Evolutionary conservation across 2,113 vertebrate species (phyloP).

Genomic region (Phylloscopus trochiloides): DNA sequence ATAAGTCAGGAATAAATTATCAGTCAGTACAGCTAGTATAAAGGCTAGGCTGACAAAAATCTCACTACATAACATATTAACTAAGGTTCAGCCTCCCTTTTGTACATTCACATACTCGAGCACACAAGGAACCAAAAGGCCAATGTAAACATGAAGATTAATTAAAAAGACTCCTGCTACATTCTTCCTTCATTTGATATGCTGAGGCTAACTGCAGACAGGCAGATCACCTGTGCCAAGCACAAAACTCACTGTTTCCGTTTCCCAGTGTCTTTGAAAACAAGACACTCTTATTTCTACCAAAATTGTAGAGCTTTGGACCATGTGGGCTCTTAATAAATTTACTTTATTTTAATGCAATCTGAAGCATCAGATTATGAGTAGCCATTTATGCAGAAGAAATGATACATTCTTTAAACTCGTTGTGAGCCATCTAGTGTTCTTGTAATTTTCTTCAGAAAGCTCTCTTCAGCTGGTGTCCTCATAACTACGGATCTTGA

Average conservation of each 20-base stretch:
- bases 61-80: neutral
- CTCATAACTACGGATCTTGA: neutral
- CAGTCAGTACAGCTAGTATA: neutral
- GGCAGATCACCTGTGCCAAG: neutral
- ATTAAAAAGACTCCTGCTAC: neutral
- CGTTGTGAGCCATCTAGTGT: neutral
- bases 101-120: neutral
- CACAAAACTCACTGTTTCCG: neutral
- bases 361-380: neutral
- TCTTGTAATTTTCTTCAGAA: neutral
- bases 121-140: neutral
- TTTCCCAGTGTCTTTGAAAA: neutral
- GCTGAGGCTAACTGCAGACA: neutral
- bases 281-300: neutral
- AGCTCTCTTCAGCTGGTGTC: neutral
- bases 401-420: neutral
- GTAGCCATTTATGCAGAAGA: neutral
- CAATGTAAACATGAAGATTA: neutral
- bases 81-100: neutral
- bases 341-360: neutral
- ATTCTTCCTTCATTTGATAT: neutral
- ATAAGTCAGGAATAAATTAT: slow-evolving; percentile 24
- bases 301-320: neutral
- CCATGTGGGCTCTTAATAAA: neutral
- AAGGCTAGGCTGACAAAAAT: neutral